Conservation (phyloP, 2,113 vertebrate species). For the Plecturocebus donacophilus region DNA sequence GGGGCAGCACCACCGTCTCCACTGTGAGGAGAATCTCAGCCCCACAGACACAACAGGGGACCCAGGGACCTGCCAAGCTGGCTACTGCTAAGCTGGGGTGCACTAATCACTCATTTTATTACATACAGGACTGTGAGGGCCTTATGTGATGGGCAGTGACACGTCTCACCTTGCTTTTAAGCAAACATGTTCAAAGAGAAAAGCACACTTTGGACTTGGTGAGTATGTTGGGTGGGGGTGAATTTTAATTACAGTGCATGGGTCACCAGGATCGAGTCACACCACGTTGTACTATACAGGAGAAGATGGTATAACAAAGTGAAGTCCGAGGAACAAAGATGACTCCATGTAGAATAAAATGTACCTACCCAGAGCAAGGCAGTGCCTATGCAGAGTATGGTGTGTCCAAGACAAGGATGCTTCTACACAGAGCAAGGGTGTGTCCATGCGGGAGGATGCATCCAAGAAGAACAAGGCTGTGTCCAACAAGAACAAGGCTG, state of each 20-base stretch:
- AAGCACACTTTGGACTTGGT: no score
- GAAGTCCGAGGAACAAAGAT: background rate
- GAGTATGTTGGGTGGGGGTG: background rate
- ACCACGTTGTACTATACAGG: fast-evolving
- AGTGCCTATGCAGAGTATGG: fast-evolving
- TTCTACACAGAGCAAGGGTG: background rate
- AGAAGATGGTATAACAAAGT: background rate
- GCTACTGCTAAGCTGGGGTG: background rate
- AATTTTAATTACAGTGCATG: background rate
- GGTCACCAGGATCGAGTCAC: no score
- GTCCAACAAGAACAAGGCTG: no score
- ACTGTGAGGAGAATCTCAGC: background rate
- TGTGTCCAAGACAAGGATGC: background rate
- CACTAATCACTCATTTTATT: background rate
- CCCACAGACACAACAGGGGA: background rate
- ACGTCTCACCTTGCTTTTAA: background rate
- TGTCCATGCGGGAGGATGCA: fast-evolving
- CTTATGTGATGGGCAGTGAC: background rate
- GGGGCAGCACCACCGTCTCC: background rate
- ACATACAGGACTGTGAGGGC: background rate
- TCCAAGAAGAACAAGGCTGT: background rate
- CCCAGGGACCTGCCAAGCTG: background rate
- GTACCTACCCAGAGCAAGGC: background rate
- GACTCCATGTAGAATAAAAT: no score
- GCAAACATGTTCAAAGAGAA: background rate